Base-by-base conservation (phyloP, 92 coral and sea anemone species). In the Epizoanthus scotinus region DNA sequence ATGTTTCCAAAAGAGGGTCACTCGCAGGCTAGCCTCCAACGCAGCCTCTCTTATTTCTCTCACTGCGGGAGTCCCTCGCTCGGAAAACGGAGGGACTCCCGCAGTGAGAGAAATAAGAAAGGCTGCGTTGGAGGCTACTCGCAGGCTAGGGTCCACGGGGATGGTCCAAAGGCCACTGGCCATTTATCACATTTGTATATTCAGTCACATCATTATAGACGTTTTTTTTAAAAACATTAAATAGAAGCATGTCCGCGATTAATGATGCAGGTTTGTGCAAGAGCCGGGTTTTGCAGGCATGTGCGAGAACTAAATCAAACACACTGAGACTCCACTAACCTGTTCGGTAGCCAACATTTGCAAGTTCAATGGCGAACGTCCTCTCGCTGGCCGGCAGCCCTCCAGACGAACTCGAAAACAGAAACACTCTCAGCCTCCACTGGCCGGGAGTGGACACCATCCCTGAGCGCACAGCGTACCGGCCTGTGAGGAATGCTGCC, bases 401-500 rank as follows among this genome's bases (percentile, higher is more conserved):
- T 17, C 90, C 90, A 55, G 86, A 57, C 6, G 81, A 52, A 19
- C 78, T 28, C 7, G 75, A 8, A 50, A 72, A 86, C 21, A 86
- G 47, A 25, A 86, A 86, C 70, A 86, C 73, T 27, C 90, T 54
- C 0, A 77, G 28, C 38, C 60, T 63, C 44, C 84, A 81, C 17
- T 78, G 88, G 12, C 78, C 65, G 9, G 78, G 78, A 19, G 64
- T 53, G n/a, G 79, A 53, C 2, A 82, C 90, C 81, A 90, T 29
- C n/a, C 90, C 90, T 15, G 78, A 64, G 22, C 90, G 83, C 19
- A 86, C 44, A 9, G 90, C 63, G 47, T 86, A 86, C 8, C 90
- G 55, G 8, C 90, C 90, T 9, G 90, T 86, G 26, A 86, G 83
- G 63, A 86, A 86, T 8, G 86, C 90, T 7, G 90, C 90, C 52